Evolutionary conservation across 2,113 vertebrate species (phyloP), one percentile per base, ranked within the genome.

Genomic region (Globicephala melas): DNA sequence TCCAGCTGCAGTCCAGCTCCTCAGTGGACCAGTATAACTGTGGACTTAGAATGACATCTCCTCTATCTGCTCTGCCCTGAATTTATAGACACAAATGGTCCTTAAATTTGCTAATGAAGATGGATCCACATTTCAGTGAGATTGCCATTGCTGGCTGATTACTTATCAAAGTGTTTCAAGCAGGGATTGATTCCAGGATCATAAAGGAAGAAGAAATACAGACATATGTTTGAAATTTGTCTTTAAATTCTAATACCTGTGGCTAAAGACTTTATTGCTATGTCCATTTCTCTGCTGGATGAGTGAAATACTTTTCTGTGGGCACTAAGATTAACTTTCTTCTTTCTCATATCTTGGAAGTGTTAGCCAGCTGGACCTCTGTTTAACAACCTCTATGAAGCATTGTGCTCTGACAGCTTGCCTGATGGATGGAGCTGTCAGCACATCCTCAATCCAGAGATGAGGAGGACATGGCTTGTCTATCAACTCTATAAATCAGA

Each of bases 361-460:
- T 36, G 89, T 68, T 92, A 83, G 50, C 58, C 68, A 62, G 70
- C 55, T 70, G 58, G 70, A 80, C 95, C 86, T 93, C 80, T 85
- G 89, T 81, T 65, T 91, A 91, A 67, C 88, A 91, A 55, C 93
- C 91, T 92, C 86, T 67, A 38, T 47, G 50, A 91, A 73, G 15
- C 31, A 0, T 2, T 20, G 15, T n/a, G 70, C 71, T 94, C 85
- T 91, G 91, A 95, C 95, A 94, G 8, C 81, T 33, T 47, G 89
- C 81, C 15, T 96, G 97, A 97, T 76, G 95, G 96, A 97, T 97
- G 90, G 68, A 67, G 58, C 94, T 95, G 95, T 94, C 95, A 55
- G 94, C 33, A 13, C 1, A 41, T 33, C 73, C 82, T 65, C 79
- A 50, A 0, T 58, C 47, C 94, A 65, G 63, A 71, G 71, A 89